Percentiles rank a stretch among this genome's conserved stretches.
phyloP scores from a whole-genome alignment of 2,113 vertebrate species.

The Brachirus orientalis region DNA sequence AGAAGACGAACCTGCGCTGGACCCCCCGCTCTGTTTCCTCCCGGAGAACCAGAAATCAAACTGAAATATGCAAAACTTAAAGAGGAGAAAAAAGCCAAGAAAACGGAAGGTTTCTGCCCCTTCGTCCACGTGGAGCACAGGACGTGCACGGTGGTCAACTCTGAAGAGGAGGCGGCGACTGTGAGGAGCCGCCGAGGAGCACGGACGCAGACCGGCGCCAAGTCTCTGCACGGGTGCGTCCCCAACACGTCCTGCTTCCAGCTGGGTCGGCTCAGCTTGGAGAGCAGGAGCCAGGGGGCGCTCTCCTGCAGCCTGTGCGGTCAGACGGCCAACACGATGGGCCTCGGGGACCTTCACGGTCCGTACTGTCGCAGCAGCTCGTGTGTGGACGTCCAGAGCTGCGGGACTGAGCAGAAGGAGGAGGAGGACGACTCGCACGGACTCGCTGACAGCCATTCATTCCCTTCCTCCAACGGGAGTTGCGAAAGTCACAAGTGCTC shows the following conservation, averaged over 20 bases:
- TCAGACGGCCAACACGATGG: slow-evolving; percentile 65
- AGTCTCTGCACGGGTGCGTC: slow-evolving; percentile 55
- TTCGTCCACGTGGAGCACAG: slow-evolving; percentile 71
- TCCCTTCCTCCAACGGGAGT: neutral
- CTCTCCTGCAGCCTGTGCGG: slow-evolving; percentile 79
- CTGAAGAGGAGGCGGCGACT: slow-evolving; percentile 64
- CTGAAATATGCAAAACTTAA: slow-evolving; percentile 63
- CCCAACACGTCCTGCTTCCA: slow-evolving; percentile 78
- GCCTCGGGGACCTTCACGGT: slow-evolving; percentile 84
- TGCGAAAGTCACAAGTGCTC: neutral
- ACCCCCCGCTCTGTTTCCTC: slow-evolving; percentile 53
- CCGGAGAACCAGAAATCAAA: slow-evolving; percentile 74
- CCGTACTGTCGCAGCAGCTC: slow-evolving; percentile 65
- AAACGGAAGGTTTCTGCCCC: slow-evolving; percentile 63
- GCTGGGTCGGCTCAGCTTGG: slow-evolving; percentile 59
- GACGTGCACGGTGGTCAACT: slow-evolving; percentile 78
- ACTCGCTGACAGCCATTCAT: slow-evolving; percentile 17
- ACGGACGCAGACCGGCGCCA: neutral
- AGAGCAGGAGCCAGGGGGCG: slow-evolving; percentile 10
- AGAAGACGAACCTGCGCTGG: slow-evolving; percentile 19
- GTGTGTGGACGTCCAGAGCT: neutral
- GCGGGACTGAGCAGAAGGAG: slow-evolving; percentile 22
- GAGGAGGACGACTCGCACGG: neutral
- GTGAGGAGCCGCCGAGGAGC: slow-evolving; percentile 16
- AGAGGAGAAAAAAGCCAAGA: slow-evolving; percentile 61